A percentile compares a stretch with the other conserved stretches of the same genome.
phyloP scores from a whole-genome alignment of 2,888 invertebrate species.

The Oligia strigilis region DNA sequence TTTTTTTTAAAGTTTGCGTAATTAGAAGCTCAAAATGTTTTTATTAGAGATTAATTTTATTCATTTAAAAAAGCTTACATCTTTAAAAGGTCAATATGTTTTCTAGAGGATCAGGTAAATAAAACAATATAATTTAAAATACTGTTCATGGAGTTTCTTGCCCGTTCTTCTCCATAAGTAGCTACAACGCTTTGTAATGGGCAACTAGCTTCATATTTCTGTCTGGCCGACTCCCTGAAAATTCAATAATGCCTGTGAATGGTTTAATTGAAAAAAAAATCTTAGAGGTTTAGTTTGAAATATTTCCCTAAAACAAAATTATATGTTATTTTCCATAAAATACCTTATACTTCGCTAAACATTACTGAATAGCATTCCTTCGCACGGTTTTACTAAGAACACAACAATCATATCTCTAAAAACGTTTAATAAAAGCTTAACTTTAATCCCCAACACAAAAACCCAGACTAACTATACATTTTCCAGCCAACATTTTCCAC shows the following conservation, averaged over 20 bases:
- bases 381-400: not conserved
- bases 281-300: not conserved
- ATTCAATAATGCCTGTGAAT: not conserved
- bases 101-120: not conserved
- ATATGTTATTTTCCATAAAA: too few relatives aligned
- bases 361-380: not conserved
- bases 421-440: constrained; percentile 34
- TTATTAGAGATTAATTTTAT: too few relatives aligned
- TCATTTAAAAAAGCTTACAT: too few relatives aligned
- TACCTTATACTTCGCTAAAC: not conserved
- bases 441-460: constrained; percentile 37
- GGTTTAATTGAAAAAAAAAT: not conserved
- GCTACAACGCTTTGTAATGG: not conserved
- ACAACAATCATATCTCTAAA: not conserved
- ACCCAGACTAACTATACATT: constrained; percentile 42
- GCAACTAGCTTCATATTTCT: too few relatives aligned
- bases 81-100: not conserved
- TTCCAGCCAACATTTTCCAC: constrained; percentile 37
- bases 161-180: too few relatives aligned
- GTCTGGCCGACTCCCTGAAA: not conserved
- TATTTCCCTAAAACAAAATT: not conserved
- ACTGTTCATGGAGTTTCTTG: too few relatives aligned
- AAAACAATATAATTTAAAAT: not conserved
- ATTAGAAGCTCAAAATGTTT: too few relatives aligned
- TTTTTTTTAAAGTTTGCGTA: too few relatives aligned